Evolutionary conservation across 2,113 vertebrate species (phyloP).

Genomic region (Sigmodon hispidus): DNA sequence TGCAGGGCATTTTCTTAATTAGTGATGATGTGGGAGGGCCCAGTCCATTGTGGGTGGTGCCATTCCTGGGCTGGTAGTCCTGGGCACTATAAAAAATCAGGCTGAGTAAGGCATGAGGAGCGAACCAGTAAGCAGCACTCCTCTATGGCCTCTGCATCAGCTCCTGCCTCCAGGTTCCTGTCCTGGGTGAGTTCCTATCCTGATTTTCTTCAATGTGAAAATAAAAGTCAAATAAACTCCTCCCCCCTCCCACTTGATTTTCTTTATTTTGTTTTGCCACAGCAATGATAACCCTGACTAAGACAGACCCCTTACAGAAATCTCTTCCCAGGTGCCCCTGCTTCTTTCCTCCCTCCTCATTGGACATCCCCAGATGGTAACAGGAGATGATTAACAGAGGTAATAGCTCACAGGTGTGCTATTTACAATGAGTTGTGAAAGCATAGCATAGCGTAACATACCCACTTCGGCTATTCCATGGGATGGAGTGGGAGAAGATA

Average conservation of each 20-base stretch:
- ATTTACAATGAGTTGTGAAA: constrained; percentile 19
- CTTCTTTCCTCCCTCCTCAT: not conserved
- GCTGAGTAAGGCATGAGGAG: not conserved
- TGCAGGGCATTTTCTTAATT: not conserved
- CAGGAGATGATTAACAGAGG: too few relatives aligned
- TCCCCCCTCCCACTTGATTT: not conserved
- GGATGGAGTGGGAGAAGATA: not conserved
- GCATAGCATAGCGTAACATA: not conserved
- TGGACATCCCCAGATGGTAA: constrained; percentile 13
- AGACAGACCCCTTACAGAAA: not conserved
- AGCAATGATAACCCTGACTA: not conserved
- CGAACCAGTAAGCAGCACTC: not conserved
- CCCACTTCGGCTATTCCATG: not conserved
- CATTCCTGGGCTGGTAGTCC: not conserved
- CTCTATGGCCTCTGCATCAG: not conserved
- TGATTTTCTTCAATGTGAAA: not conserved
- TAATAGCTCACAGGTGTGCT: constrained; percentile 2
- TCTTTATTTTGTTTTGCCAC: not conserved
- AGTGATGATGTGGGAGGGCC: not conserved
- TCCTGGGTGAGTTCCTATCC: not conserved
- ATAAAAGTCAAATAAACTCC: not conserved
- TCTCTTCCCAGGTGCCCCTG: not conserved
- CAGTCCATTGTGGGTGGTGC: not conserved
- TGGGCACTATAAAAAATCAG: not conserved
- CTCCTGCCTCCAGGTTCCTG: not conserved